These are phyloP conservation scores for Megatriorchis doriae DNA, from an alignment of 2,113 vertebrate species.

Conservation along the genomic window DNA sequence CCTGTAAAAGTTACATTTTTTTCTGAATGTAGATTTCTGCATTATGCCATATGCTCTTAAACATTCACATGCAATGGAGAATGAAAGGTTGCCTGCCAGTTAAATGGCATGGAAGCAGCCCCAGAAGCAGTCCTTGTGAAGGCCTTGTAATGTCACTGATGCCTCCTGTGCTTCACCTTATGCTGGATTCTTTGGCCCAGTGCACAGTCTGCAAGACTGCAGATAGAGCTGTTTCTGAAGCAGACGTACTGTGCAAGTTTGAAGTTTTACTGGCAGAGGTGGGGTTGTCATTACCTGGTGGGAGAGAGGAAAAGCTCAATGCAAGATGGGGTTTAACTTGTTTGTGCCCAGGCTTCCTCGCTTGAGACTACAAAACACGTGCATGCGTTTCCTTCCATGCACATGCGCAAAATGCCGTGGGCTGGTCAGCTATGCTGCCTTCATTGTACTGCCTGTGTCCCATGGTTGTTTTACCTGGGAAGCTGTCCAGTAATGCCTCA, in stretches of 20 bases:
- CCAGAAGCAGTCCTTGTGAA: background rate
- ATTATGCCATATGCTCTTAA: background rate
- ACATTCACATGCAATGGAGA: background rate
- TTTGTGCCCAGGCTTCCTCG: background rate
- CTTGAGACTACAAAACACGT: background rate
- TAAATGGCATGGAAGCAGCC: background rate
- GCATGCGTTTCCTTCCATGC: background rate
- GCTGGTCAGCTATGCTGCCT: background rate
- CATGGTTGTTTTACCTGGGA: background rate
- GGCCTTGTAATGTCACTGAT: background rate
- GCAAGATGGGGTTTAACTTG: background rate
- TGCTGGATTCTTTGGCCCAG: background rate
- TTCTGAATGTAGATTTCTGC: background rate
- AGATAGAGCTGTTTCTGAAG: background rate
- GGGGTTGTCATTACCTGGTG: background rate
- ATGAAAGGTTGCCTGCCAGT: background rate
- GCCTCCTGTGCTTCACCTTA: background rate
- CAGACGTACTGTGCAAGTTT: background rate
- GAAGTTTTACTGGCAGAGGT: background rate
- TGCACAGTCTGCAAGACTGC: background rate
- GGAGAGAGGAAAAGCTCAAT: background rate
- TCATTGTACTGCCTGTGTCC: background rate
- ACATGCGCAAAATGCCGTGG: background rate
- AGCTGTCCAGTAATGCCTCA: background rate
- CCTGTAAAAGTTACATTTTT: background rate